Evolutionary conservation across 2,888 invertebrate genomes (phyloP).

Genomic region (Phengaris alcon): DNA sequence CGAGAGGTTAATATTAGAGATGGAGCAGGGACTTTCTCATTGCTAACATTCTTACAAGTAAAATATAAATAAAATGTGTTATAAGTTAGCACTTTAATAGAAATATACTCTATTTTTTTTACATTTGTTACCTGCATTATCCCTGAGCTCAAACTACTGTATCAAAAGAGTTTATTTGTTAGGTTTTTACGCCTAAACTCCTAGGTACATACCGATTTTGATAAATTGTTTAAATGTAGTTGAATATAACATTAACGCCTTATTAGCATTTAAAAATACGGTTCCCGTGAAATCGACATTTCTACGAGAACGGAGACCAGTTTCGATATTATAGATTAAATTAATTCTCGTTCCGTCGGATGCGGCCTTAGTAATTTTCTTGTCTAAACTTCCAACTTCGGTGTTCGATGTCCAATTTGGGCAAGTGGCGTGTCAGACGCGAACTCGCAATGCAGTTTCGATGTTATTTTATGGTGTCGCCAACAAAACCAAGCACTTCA

Average conservation of each 20-base stretch:
- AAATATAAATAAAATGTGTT: neutral
- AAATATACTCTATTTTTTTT: neutral
- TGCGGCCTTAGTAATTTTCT: neutral
- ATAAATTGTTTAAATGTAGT: too few species aligned
- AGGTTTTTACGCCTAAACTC: too few species aligned
- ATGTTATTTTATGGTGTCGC: conserved; percentile 12
- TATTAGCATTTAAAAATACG: too few species aligned
- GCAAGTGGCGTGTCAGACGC: neutral
- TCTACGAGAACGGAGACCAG: neutral
- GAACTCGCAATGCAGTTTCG: conserved; percentile 2
- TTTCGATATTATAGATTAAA: neutral
- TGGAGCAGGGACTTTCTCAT: neutral
- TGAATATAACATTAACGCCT: too few species aligned
- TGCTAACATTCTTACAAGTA: too few species aligned
- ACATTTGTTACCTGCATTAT: neutral
- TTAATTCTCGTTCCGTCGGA: neutral
- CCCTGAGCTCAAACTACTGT: too few species aligned
- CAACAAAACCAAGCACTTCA: conserved; percentile 7
- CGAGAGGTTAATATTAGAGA: neutral
- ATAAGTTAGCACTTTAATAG: neutral
- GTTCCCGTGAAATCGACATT: neutral
- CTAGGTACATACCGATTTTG: too few species aligned
- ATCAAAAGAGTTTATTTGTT: too few species aligned
- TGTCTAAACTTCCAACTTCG: neutral
- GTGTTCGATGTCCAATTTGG: conserved; percentile 12